Evolutionary conservation across 2,113 vertebrate genomes (phyloP), one percentile per base, ranked within the genome.

Genomic region (Ascaphus truei): DNA sequence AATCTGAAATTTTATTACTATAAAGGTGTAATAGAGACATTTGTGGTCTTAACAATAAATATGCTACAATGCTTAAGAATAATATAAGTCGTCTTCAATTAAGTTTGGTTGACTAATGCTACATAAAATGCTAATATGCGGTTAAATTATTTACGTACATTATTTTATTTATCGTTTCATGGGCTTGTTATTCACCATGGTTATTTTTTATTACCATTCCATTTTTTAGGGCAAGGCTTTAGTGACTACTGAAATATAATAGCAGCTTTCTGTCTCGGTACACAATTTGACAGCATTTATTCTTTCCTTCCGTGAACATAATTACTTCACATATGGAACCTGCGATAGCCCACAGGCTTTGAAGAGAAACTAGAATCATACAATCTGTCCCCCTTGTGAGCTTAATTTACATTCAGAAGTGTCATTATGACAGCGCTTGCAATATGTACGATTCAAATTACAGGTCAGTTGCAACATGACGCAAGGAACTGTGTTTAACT

Each of bases 321-420:
- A 91, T 91, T 91, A 91, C 91, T 90, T 90, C 85, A 87, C 91
- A 91, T 92, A 91, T 90, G 89, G 90, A 92, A 89, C 89, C 85
- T 89, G 87, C 86, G 86, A 89, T 90, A 89, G 88, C 90, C 89
- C 86, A 91, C 84, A 88, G 88, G 88, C 90, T 86, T 88, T 80
- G 80, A 81, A 88, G 83, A 85, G 80, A 88, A 89, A 86, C 84
- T 83, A 85, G 86, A 91, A 88, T 86, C 81, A 84, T 84, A 83
- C 88, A 91, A 90, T 91, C 88, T 89, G 88, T 91, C 87, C 87
- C 85, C 83, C 89, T 88, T 87, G 86, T 78, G 66, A 88, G 86
- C 84, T 88, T 88, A 85, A 89, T 91, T 87, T 87, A 88, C 87
- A 89, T 88, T 89, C 86, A 83, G 86, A 86, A 87, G 84, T 88